These are phyloP conservation scores for Lithophane socia DNA, from an alignment of 2,888 invertebrate genomes.

Conservation along the genomic window DNA sequence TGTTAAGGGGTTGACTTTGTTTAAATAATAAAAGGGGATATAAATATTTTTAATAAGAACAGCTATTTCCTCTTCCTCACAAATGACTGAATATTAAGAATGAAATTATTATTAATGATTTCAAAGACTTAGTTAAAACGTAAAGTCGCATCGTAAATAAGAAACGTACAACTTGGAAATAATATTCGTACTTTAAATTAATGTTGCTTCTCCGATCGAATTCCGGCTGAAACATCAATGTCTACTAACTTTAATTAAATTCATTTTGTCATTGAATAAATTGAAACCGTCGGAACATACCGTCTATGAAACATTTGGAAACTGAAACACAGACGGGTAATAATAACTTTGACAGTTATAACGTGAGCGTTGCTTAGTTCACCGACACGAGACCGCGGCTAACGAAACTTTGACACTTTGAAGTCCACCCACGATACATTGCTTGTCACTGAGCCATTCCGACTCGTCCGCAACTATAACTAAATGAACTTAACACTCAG, in stretches of 20 bases:
- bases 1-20: neutral
- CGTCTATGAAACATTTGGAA: constrained; percentile 69
- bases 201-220: constrained; percentile 67
- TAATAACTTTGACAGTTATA: constrained; percentile 86
- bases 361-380: constrained; percentile 77
- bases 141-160: constrained; percentile 42
- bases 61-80: neutral
- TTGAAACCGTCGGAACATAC: constrained; percentile 55
- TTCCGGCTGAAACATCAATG: constrained; percentile 72
- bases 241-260: constrained; percentile 77
- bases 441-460: constrained; percentile 71
- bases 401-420: constrained; percentile 84
- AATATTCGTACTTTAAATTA: constrained; percentile 58
- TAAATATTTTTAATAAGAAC: neutral
- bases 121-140: constrained; percentile 12
- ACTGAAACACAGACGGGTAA: constrained; percentile 75
- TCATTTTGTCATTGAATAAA: constrained; percentile 77
- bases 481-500: constrained; percentile 37
- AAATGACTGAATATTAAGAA: constrained; percentile 36
- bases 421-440: constrained; percentile 77
- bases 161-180: constrained; percentile 41
- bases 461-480: constrained; percentile 55
- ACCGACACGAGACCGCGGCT: constrained; percentile 72
- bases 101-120: constrained; percentile 31
- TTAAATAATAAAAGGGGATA: constrained; percentile 1